Evolutionary conservation across 2,888 invertebrate genomes (phyloP).

Genomic region (Sisyra nigra): DNA sequence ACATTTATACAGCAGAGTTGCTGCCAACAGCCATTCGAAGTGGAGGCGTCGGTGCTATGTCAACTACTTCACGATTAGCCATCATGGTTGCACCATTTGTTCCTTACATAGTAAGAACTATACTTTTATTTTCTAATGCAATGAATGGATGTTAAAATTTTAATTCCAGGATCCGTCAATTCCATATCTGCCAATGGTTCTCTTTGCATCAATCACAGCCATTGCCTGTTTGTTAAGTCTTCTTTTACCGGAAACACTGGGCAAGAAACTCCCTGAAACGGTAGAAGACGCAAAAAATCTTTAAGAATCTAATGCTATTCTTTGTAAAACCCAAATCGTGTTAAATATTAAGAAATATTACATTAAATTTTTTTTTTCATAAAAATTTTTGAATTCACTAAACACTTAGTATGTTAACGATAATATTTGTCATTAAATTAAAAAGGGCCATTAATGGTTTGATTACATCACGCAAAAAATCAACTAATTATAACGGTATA

Average conservation of each 20-base stretch:
- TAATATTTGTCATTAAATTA: too few relatives aligned
- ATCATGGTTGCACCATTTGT: conserved; percentile 44
- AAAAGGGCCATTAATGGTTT: too few relatives aligned
- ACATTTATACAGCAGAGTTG: conserved; percentile 42
- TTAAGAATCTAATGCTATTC: too few relatives aligned
- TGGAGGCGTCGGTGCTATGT: conserved; percentile 40
- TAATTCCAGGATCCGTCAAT: conserved; percentile 32
- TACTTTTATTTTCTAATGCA: too few relatives aligned
- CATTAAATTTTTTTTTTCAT: too few relatives aligned
- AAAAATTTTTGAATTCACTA: too few relatives aligned
- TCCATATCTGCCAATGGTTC: conserved; percentile 31
- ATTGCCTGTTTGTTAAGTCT: conserved; percentile 34
- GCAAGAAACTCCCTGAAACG: conserved; percentile 41
- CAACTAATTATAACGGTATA: too few relatives aligned
- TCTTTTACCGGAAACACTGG: conserved; percentile 45
- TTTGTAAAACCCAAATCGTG: too few relatives aligned
- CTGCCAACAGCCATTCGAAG: conserved; percentile 36
- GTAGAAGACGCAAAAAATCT: conserved; percentile 30
- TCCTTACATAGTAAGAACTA: conserved; percentile 37
- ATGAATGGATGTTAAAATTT: too few relatives aligned
- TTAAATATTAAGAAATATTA: too few relatives aligned
- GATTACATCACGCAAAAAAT: too few relatives aligned
- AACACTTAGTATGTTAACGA: too few relatives aligned
- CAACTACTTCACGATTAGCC: conserved; percentile 38
- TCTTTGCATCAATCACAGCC: conserved; percentile 35